These are phyloP conservation scores for Channa maculata DNA, from an alignment of 2,113 vertebrate genomes.

Conservation along the genomic window DNA sequence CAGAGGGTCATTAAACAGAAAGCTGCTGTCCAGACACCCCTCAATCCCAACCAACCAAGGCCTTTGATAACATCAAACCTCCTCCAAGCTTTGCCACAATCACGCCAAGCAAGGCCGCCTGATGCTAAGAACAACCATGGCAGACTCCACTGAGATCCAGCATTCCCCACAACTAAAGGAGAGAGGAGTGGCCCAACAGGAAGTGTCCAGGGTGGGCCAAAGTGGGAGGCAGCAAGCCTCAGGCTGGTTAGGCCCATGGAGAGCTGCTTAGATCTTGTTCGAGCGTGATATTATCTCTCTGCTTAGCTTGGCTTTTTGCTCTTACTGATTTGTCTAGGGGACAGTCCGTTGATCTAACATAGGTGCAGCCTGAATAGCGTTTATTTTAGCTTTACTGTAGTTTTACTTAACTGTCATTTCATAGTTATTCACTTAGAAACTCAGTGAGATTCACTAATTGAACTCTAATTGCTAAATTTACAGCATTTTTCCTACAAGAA, in stretches of 20 bases:
- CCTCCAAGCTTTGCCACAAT: slow-evolving; percentile 40
- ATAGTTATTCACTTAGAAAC: not conserved
- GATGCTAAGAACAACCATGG: slow-evolving; percentile 25
- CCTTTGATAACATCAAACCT: slow-evolving; percentile 73
- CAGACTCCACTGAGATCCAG: slow-evolving; percentile 49
- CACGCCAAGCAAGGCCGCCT: slow-evolving; percentile 33
- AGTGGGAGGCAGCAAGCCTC: slow-evolving; percentile 34
- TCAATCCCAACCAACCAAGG: slow-evolving; percentile 34
- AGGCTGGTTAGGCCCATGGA: slow-evolving; percentile 60
- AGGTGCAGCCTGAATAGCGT: not conserved
- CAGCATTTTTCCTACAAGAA: too few species aligned
- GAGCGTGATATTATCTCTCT: slow-evolving; percentile 71
- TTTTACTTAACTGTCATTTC: not conserved
- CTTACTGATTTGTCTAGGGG: slow-evolving; percentile 31
- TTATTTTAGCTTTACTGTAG: slow-evolving; percentile 4
- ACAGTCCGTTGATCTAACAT: slow-evolving; percentile 28
- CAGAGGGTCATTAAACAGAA: slow-evolving; percentile 67
- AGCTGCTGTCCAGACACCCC: slow-evolving; percentile 56
- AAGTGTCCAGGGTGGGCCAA: slow-evolving; percentile 74
- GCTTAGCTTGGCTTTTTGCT: slow-evolving; percentile 5
- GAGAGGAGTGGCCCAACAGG: slow-evolving; percentile 67
- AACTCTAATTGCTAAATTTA: not conserved
- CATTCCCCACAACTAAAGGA: slow-evolving; percentile 51
- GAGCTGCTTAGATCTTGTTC: slow-evolving; percentile 54
- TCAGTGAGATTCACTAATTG: not conserved